phyloP scores from a whole-genome alignment of 2,888 invertebrate species.

The Halictus ligatus region DNA sequence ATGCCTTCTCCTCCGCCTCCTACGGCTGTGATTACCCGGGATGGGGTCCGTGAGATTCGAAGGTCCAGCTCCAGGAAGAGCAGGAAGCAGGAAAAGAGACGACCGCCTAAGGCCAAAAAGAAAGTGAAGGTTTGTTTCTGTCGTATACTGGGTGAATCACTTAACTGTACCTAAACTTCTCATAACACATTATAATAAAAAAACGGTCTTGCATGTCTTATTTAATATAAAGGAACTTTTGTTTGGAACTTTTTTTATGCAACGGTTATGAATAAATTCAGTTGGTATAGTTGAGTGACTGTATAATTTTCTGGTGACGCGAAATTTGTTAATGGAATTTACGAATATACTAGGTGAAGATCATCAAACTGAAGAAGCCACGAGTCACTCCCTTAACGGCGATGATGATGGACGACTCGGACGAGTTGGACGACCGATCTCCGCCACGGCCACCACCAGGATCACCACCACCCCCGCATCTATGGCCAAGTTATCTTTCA shows the following conservation, averaged over 20 bases:
- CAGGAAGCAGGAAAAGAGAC: constrained; percentile 86
- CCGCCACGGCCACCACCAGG: constrained; percentile 88
- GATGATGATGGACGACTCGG: constrained; percentile 84
- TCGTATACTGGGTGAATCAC: neutral
- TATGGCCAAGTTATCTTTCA: constrained; percentile 84
- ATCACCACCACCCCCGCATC: constrained; percentile 86
- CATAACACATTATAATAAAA: neutral
- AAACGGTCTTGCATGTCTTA: neutral
- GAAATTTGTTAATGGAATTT: neutral
- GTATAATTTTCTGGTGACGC: neutral
- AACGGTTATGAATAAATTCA: neutral
- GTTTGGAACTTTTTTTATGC: neutral
- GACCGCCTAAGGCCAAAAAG: constrained; percentile 85
- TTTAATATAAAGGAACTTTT: neutral
- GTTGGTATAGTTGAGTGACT: neutral
- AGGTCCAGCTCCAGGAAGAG: constrained; percentile 80
- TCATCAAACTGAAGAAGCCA: constrained; percentile 83
- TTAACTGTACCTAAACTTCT: neutral
- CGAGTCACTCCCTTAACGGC: constrained; percentile 80
- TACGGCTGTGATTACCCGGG: constrained; percentile 60
- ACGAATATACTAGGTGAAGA: constrained; percentile 82
- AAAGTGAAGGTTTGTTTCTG: constrained; percentile 84
- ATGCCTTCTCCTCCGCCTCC: constrained; percentile 87
- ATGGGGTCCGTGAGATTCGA: constrained; percentile 73
- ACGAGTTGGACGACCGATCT: constrained; percentile 85